Base-by-base conservation (phyloP, 2,888 invertebrate genomes). In the Anarsia innoxiella region DNA sequence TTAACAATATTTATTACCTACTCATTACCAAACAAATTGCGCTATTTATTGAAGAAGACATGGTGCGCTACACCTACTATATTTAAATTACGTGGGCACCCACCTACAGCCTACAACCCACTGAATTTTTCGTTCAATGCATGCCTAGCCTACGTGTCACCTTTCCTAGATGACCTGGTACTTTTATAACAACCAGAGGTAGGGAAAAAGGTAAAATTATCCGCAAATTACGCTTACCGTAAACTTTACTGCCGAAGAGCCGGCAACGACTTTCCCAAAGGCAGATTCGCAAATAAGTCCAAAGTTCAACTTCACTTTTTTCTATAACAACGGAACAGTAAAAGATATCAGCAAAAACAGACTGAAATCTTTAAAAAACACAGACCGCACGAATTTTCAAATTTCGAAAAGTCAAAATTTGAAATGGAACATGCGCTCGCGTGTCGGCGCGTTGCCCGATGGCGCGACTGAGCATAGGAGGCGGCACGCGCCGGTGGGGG, bases 101-200 rank as follows among this genome's bases (percentile, higher is more conserved):
- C 79, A 76, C 79, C 82, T 79, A 77, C 77, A 66, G 53, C 52
- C 44, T n/a, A n/a, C 76, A 65, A 56, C 82, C 83, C 79, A 83
- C 82, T 64, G 59, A 49, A 69, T 68, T 68, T 74, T 71, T 72
- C 59, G 56, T 63, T 66, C 62, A 64, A 63, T 65, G 65, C 51
- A 46, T 49, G 51, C 44, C 61, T 71, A 71, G 65, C 66, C 71
- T 78, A 78, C 79, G 75, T 79, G 77, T 72, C 75, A 73, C 67
- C 58, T 54, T 54, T 60, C 50, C 59, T 57, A 58, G 56, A 59
- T 59, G 56, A 51, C 53, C 62, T 61, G 68, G 62, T 59, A 65
- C 30, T 32, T 32, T 55, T 53, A 46, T 46, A 49, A 51, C 53
- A n/a, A n/a, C n/a, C n/a, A n/a, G n/a, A n/a, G n/a, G n/a, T 49